Evolutionary conservation across 2,797 vertebrate genomes (phyloP), one percentile per base, ranked within the genome.

Genomic region (Sebastes kiyomatsui): DNA sequence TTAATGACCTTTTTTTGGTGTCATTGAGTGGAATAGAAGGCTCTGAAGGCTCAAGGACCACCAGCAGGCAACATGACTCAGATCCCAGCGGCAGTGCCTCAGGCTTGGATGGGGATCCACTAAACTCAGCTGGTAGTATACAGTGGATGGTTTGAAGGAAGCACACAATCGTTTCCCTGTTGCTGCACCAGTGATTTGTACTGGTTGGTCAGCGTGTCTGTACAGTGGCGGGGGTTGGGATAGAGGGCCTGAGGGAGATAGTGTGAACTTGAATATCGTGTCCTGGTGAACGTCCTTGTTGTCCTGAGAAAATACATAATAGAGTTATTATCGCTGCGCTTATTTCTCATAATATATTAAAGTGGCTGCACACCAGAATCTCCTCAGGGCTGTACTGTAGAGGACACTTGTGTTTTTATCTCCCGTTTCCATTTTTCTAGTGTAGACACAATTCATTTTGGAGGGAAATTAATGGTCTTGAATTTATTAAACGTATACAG

Each of bases 161-260:
- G 22, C 87, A 68, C 11, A 56, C 67, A 4, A 82, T 69, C 23
- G 27, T 35, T 69, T 62, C 30, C 18, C 20, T 65, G 49, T 71
- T 67, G 46, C 72, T 77, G 80, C 84, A 54, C 58, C 71, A 60
- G 30, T 79, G 68, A 42, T 67, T 75, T 83, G 16, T 54, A 65
- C 68, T 68, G 67, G 82, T 74, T 61, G 60, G 22, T 66, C 64
- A 66, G 76, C 33, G 25, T 28, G 25, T 75, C 23, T 54, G 18
- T 69, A 38, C 55, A 22, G 23, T 60, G 27, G 4, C 30, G 1
- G 33, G 42, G 52, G 35, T 71, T 71, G 55, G 28, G 66, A 23
- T 11, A 5, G 9, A 74, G 42, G 3, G 56, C 67, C 27, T 46
- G 20, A 74, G 67, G 18, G 49, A 75, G 23, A 75, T 27, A 1